Evolutionary conservation across 2,888 invertebrate species (phyloP), one percentile per base, ranked within the genome.

Genomic region (Ectropis crepuscularia): DNA sequence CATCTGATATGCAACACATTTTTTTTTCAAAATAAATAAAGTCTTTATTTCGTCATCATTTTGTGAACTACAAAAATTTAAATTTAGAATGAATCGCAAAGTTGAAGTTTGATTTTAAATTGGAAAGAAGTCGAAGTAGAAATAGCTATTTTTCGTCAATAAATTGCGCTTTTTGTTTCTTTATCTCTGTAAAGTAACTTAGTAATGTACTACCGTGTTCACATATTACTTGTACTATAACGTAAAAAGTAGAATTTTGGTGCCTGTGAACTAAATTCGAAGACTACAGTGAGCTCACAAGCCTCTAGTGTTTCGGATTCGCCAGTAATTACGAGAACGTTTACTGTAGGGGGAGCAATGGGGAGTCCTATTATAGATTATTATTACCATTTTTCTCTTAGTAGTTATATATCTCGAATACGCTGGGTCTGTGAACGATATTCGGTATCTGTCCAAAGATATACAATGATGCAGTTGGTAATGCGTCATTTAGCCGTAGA

Each of bases 281-380:
- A 57, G 50, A 54, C 54, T 63, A 58, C 50, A n/a, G 43, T 49
- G 59, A 63, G 59, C 63, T 53, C 57, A 63, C 38, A 49, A 57
- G 57, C 57, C 53, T 55, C 11, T 63, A 63, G 58, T 58, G 54
- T 63, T 63, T 58, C 54, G n/a, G 49, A 50, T 58, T 58, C 58
- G 45, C 53, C 63, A 54, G 42, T 65, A 49, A 59, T 42, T 39
- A 59, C 5, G 46, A 28, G 16, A 53, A 53, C 16, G 28, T 54
- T 47, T 55, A 55, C 55, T 48, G 47, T 55, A 55, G 47, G 38
- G 47, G 38, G 16, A 55, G 43, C 46, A 37, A 47, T n/a, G 16
- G 46, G 16, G 39, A 47, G 28, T 47, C 55, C 39, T 55, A 55
- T 47, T 46, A 54, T 38, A 55, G 16, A 47, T 47, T 55, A 55